Base-by-base conservation (phyloP, 2,113 vertebrate species). In the Paralichthys olivaceus region DNA sequence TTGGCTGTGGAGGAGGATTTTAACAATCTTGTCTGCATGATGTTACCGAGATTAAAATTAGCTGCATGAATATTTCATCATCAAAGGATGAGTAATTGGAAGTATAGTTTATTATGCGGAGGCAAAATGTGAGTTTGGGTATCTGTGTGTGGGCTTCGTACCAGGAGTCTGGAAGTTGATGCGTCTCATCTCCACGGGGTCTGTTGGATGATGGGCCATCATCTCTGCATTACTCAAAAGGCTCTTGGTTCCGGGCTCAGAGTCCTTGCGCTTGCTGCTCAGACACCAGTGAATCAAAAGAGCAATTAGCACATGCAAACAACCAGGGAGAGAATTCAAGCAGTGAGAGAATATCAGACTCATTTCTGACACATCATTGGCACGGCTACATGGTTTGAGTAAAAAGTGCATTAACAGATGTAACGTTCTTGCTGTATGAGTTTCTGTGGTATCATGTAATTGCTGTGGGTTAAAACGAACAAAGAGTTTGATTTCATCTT, bases 131-230 rank as follows among this genome's bases (percentile, higher is more conserved):
- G 60, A 77, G 49, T 68, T 74, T 69, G 67, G 77, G 80, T 72
- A 64, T 56, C 23, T 28, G 4, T 4, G 69, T 14, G 4, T n/a
- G 13, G 1, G 73, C 47, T 75, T 55, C 90, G 32, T 94, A 96
- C 98, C 98, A 82, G 97, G 97, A 0, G 98, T 99, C 94, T 99
- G 98, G 94, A 99, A 99, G 93, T 99, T 99, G 84, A 99, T 98
- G 77, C 98, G 94, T 6, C 98, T 95, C 97, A 99, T 98, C 87
- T 99, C 97, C 82, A 99, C 98, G 0, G 98, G 98, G 90, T 99
- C 98, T 22, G 98, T 99, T 0, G 97, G 96, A 91, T 98, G 97
- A 87, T 99, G 97, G 0, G 97, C 96, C 71, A 97, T 91, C 64
- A 97, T 97, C 71, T 99, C 98, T 0, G 96, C 96, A 0, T 99